A percentile compares a stretch with the other conserved stretches of the same genome.
These are phyloP conservation scores for Tonatia bakeri DNA, from an alignment of 2,113 vertebrate genomes.

Conservation along the genomic window DNA sequence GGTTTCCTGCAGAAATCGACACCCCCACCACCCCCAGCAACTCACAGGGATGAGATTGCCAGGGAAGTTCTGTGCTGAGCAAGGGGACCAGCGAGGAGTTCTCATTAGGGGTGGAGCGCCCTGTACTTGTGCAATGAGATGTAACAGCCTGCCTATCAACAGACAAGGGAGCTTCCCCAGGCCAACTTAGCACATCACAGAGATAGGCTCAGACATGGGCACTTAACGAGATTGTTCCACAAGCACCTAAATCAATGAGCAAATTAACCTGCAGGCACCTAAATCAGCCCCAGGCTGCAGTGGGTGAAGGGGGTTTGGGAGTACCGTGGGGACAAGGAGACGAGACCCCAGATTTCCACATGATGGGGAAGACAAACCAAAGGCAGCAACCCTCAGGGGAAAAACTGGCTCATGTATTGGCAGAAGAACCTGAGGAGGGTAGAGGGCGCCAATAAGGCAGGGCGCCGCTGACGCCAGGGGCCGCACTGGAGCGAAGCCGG, in stretches of 20 bases:
- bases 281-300: fast-evolving
- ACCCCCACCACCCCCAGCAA: not conserved
- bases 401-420: not conserved
- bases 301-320: fast-evolving
- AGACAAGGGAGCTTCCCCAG: not conserved
- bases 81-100: not conserved
- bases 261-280: not conserved
- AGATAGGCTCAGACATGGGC: not conserved
- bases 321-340: not conserved
- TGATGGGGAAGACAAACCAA: not conserved
- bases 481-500: not conserved
- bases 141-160: fast-evolving
- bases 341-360: not conserved
- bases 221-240: not conserved
- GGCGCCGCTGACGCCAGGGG: not conserved
- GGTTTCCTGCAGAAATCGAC: not conserved
- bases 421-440: not conserved
- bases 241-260: not conserved
- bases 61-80: not conserved
- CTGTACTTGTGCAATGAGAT: fast-evolving
- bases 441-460: not conserved
- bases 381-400: not conserved
- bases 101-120: not conserved
- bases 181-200: not conserved
- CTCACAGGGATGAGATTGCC: too few relatives aligned